Evolutionary conservation across 2,113 vertebrate species (phyloP), one percentile per base, ranked within the genome.

Genomic region (Oncorhynchus nerka): DNA sequence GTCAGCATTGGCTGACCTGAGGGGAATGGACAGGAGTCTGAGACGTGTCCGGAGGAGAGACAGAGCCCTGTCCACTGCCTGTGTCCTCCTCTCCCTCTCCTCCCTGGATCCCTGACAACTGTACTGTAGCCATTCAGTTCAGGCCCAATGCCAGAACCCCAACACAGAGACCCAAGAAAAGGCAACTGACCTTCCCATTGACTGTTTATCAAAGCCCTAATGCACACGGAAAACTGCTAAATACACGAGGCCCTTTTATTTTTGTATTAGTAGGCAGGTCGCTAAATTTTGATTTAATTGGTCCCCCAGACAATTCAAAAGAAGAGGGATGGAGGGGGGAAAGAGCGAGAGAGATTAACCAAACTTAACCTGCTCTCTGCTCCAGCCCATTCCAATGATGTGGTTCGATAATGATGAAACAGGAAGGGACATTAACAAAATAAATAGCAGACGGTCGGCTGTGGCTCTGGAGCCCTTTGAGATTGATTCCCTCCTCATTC

Each of bases 351-450:
- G 12, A 28, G 65, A 67, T 67, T 67, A 67, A 67, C 65, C 26
- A 24, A 15, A 62, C n/a, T 3, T 62, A 62, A 11, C 59, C n/a
- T 62, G 59, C 34, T 79, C 61, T 32, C 34, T 68, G 34, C 73
- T 68, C 72, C 74, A 45, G 75, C 76, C 76, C 79, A 79, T 61
- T 70, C 61, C 74, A 22, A 75, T 80, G 74, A 68, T 59, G 30
- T 67, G 72, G 66, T 70, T 83, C 57, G 45, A 83, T 73, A 86
- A 75, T 71, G 68, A 75, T 73, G 69, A 75, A 79, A 78, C 73
- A 68, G 6, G 67, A 79, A 79, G 75, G 76, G 76, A 71, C 71
- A 77, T 65, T 62, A 62, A 62, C 59, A 9, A 24, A 62, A 62
- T 62, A 8, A 62, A 62, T 62, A 9, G 59, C n/a, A n/a, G 59